Evolutionary conservation across 2,113 vertebrate species (phyloP).

Genomic region (Bostrychus sinensis): DNA sequence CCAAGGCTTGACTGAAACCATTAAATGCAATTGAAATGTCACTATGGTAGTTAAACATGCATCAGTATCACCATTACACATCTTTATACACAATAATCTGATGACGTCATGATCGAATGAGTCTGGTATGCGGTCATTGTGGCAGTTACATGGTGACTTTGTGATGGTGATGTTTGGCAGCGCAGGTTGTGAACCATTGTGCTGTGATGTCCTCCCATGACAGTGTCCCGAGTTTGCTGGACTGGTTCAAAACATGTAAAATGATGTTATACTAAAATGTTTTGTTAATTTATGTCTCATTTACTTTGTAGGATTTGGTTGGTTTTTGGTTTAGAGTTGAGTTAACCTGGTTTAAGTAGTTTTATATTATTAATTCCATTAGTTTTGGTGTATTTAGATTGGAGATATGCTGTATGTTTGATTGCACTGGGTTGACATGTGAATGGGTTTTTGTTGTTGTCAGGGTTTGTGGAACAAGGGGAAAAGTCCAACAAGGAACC

Average conservation of each 20-base stretch:
- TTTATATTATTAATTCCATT: no score
- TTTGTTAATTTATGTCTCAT: not conserved
- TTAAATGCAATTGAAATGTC: not conserved
- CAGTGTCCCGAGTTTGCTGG: no score
- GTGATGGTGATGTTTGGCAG: slow-evolving; percentile 24
- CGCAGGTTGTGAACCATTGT: not conserved
- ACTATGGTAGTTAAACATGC: not conserved
- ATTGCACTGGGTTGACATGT: no score
- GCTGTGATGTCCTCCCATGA: no score
- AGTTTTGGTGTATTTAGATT: no score
- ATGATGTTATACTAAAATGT: not conserved
- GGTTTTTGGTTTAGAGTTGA: no score
- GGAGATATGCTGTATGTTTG: no score
- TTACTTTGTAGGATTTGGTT: not conserved
- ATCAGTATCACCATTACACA: slow-evolving; percentile 3
- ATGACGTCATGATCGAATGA: slow-evolving; percentile 33
- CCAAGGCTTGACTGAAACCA: not conserved
- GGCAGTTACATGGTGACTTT: slow-evolving; percentile 8
- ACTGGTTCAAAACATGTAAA: slow-evolving; percentile 2
- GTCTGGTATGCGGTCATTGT: slow-evolving; percentile 15
- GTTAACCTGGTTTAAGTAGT: no score
- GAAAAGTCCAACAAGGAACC: no score
- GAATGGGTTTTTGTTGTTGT: no score
- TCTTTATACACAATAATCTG: not conserved
- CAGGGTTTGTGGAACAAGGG: no score